phyloP scores from a whole-genome alignment of 2,113 vertebrate genomes.

The Erinaceus europaeus region DNA sequence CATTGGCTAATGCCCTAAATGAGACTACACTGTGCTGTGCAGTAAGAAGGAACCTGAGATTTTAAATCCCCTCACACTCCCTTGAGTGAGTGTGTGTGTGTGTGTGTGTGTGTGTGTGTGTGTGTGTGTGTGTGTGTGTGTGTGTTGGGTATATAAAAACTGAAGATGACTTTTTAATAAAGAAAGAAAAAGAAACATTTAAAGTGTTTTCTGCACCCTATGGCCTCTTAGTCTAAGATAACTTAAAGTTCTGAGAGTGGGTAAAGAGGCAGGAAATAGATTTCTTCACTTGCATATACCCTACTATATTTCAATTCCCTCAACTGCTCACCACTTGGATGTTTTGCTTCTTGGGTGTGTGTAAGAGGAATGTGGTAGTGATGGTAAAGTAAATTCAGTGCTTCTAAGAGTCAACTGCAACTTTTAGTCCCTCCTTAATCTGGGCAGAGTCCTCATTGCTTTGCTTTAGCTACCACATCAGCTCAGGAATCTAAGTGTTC shows the following conservation, averaged over 20 bases:
- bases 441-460: background rate
- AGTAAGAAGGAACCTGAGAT: background rate
- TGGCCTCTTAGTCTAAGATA: background rate
- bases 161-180: background rate
- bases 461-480: background rate
- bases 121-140: too few relatives aligned
- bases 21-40: background rate
- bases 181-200: background rate
- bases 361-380: background rate
- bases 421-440: background rate
- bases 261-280: background rate
- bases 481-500: background rate
- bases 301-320: background rate
- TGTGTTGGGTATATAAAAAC: background rate
- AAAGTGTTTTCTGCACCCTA: background rate
- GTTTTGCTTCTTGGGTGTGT: background rate
- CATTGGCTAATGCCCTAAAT: constrained; percentile 26
- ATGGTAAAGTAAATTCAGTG: background rate
- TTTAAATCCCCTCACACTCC: too few relatives aligned
- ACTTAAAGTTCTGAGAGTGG: constrained; percentile 10
- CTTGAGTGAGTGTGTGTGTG: too few relatives aligned
- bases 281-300: background rate
- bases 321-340: background rate
- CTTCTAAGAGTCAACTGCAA: background rate
- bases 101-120: too few relatives aligned